These are phyloP conservation scores for Clitarchus hookeri DNA, from an alignment of 2,888 invertebrate genomes.

Conservation along the genomic window DNA sequence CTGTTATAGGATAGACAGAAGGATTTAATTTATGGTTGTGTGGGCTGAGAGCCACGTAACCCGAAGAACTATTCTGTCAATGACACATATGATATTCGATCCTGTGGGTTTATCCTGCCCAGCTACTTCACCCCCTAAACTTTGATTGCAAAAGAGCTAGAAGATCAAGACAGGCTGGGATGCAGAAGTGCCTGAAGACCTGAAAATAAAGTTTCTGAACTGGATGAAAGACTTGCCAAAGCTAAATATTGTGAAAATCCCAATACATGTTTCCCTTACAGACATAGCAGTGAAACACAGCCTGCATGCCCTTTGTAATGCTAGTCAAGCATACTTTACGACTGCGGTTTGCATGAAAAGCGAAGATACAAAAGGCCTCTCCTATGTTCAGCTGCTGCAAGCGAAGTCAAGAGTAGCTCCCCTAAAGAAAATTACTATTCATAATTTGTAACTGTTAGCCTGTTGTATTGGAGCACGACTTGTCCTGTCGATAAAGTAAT, in stretches of 20 bases:
- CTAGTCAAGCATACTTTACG: no score
- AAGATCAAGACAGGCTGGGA: background rate
- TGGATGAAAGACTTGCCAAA: background rate
- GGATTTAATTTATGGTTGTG: no score
- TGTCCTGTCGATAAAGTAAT: background rate
- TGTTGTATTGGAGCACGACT: constrained; percentile 41
- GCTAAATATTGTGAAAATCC: background rate
- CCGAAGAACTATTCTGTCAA: no score
- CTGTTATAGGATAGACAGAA: constrained; percentile 1
- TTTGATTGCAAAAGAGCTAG: background rate
- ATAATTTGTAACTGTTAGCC: constrained; percentile 43
- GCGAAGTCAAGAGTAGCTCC: constrained; percentile 43
- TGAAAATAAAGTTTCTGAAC: background rate
- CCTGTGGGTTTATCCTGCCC: background rate
- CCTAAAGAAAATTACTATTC: constrained; percentile 38
- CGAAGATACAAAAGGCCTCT: background rate
- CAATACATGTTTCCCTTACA: background rate
- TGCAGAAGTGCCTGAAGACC: constrained; percentile 11
- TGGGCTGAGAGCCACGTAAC: no score
- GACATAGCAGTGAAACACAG: background rate
- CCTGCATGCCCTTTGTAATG: background rate
- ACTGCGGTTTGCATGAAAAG: no score
- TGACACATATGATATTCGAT: constrained; percentile 10
- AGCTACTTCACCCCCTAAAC: no score
- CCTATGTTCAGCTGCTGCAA: constrained; percentile 34